Evolutionary conservation across 2,888 invertebrate species (phyloP), one percentile per base, ranked within the genome.

Genomic region (Caenorhabditis auriculariae): DNA sequence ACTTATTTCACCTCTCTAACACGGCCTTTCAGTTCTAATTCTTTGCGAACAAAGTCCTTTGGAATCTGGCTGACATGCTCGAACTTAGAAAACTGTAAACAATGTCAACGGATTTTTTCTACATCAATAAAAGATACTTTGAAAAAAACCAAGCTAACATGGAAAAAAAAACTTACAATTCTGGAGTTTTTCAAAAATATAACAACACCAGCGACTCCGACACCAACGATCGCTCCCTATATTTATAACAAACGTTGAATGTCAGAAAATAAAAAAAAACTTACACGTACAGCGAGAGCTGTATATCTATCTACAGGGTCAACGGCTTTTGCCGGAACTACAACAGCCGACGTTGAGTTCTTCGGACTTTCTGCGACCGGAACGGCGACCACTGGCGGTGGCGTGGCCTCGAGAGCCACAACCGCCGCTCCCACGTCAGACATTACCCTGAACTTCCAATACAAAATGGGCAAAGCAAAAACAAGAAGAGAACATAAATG

Each of bases 21-120:
- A 47, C 62, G 61, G 45, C 81, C 81, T 47, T 75, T 76, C 47
- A 81, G 58, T 57, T 70, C 72, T 26, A 78, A 51, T 44, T 80
- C 78, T 51, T 77, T 80, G 19, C 75, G 72, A 51, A 79, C 65
- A 55, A 77, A 80, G 35, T 78, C 76, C 48, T 75, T 69, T 19
- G 81, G 81, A 48, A 81, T 81, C 58, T 80, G 73, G 29, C 66
- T 70, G 24, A 80, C 77, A 52, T 75, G 75, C 53, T 76, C 69
- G 63, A 79, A 78, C 42, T 69, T 66, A 44, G 80, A 70, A 48
- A 80, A 80, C 75, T 78, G 50, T 47, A 73, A 61, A 35, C n/a
- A 42, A 3, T 27, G 35, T 7, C 21, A 24, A n/a, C 42, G 21
- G 15, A 17, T 6, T 26, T 12, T 23, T 24, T 37, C 35, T 38